These are phyloP conservation scores for Aulostomus chinensis DNA, from an alignment of 2,797 vertebrate species.

Conservation along the genomic window DNA sequence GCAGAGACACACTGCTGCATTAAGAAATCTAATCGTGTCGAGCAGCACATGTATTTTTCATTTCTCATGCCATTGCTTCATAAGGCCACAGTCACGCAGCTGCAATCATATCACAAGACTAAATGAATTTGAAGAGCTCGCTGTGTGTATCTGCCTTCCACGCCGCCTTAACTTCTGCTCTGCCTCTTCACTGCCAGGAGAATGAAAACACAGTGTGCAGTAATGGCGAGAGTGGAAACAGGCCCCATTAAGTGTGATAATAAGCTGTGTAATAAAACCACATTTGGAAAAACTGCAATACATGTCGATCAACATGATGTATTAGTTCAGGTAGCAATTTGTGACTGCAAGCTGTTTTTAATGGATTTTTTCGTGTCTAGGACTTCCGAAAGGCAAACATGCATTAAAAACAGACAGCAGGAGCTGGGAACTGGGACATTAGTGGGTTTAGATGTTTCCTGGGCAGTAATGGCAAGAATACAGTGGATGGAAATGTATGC, in stretches of 20 bases:
- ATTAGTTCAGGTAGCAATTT: constrained; percentile 54
- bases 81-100: constrained; percentile 51
- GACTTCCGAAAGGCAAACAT: constrained; percentile 33
- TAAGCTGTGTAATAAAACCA: constrained; percentile 51
- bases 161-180: constrained; percentile 50
- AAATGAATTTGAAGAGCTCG: constrained; percentile 53
- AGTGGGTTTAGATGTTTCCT: constrained; percentile 51
- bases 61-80: constrained; percentile 38
- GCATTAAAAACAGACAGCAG: constrained; percentile 37
- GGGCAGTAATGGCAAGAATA: constrained; percentile 33
- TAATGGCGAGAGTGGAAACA: constrained; percentile 49
- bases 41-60: constrained; percentile 50
- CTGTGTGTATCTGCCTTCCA: constrained; percentile 48
- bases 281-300: constrained; percentile 35
- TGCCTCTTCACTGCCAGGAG: constrained; percentile 46
- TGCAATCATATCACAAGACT: constrained; percentile 49
- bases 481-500: too few relatives aligned
- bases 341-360: constrained; percentile 45
- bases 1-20: constrained; percentile 41
- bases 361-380: constrained; percentile 27
- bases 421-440: constrained; percentile 42
- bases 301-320: constrained; percentile 48
- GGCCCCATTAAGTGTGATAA: constrained; percentile 61
- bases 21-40: constrained; percentile 48
- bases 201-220: constrained; percentile 57